These are phyloP conservation scores for Tetrapedia diversipes DNA, from an alignment of 2,888 invertebrate species.

Conservation along the genomic window DNA sequence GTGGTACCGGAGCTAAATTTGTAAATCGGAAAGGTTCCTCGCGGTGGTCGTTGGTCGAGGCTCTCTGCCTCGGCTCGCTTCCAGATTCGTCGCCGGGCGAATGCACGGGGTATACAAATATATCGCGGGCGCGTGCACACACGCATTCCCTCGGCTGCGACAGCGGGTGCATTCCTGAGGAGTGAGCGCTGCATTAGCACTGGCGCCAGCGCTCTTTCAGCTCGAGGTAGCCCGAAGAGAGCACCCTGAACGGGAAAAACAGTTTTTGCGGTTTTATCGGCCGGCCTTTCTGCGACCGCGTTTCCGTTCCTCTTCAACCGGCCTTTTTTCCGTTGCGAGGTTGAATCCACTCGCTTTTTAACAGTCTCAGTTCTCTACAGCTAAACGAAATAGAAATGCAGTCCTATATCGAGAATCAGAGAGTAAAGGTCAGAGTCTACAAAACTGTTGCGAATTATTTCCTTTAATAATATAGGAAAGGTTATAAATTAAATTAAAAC, in stretches of 20 bases:
- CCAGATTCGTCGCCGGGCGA: slow-evolving; percentile 59
- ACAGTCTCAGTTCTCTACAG: no score
- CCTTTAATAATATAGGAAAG: no score
- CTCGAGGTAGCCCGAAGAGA: slow-evolving; percentile 29
- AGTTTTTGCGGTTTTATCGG: slow-evolving; percentile 55
- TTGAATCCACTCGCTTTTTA: no score
- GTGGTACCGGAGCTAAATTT: slow-evolving; percentile 54
- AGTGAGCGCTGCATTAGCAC: slow-evolving; percentile 63
- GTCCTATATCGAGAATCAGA: no score
- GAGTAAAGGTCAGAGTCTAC: background rate
- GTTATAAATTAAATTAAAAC: no score
- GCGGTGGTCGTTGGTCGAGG: slow-evolving; percentile 28
- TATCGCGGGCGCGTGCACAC: slow-evolving; percentile 48
- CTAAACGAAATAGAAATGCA: no score
- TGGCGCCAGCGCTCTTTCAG: slow-evolving; percentile 63
- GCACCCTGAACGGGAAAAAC: slow-evolving; percentile 47
- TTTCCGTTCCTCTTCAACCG: background rate
- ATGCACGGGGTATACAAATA: slow-evolving; percentile 52
- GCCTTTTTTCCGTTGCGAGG: no score
- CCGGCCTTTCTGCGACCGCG: slow-evolving; percentile 4
- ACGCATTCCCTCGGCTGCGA: slow-evolving; percentile 52
- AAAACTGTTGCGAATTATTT: no score
- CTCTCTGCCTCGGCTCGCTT: slow-evolving; percentile 57
- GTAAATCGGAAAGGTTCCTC: slow-evolving; percentile 46
- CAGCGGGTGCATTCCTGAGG: slow-evolving; percentile 65